Conservation (phyloP, 2,797 vertebrate genomes). For the Myotis daubentonii region DNA sequence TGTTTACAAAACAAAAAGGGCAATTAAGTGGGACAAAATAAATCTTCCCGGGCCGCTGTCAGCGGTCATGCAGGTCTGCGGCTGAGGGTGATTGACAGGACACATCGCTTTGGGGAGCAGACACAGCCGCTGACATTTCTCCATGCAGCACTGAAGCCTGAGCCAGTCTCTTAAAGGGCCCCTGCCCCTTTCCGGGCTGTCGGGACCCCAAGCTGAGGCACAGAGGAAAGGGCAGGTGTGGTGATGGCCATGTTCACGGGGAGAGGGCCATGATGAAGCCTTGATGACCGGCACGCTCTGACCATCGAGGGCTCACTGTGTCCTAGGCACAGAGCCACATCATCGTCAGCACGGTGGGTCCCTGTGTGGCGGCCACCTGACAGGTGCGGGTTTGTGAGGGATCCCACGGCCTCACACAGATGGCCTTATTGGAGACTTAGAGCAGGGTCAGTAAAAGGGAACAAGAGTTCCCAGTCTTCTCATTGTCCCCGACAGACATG, state of each 20-base stretch:
- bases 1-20: constrained; percentile 88
- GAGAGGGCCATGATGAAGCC: fast-evolving
- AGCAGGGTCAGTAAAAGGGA: neutral
- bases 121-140: constrained; percentile 82
- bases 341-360: neutral
- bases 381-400: neutral
- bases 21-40: constrained; percentile 87
- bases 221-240: neutral
- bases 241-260: neutral
- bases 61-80: constrained; percentile 69
- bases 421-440: neutral
- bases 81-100: constrained; percentile 82
- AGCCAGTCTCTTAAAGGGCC: constrained; percentile 77
- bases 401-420: neutral
- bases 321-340: neutral
- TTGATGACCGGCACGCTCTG: fast-evolving
- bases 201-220: neutral
- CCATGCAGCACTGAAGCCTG: constrained; percentile 68
- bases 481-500: neutral
- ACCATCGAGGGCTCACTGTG: neutral
- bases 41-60: constrained; percentile 80
- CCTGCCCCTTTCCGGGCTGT: neutral
- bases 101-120: constrained; percentile 62
- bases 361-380: neutral
- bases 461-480: neutral